Evolutionary conservation across 2,113 vertebrate species (phyloP).

Genomic region (Zapornia atra): DNA sequence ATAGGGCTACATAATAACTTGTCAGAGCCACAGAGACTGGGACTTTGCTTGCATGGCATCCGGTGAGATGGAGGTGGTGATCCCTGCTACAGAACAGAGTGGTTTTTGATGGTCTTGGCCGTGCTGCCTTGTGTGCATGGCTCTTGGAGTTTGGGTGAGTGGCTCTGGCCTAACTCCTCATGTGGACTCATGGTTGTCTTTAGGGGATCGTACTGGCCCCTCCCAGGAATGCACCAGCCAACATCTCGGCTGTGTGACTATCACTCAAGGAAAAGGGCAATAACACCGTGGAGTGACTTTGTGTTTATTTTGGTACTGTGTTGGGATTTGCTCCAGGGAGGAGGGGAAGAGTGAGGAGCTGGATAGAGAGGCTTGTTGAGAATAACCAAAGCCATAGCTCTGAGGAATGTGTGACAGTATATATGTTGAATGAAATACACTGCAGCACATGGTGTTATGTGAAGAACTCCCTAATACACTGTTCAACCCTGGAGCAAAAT

Average conservation of each 20-base stretch:
- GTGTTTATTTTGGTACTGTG: background rate
- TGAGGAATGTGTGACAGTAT: background rate
- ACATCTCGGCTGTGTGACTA: background rate
- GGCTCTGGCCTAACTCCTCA: background rate
- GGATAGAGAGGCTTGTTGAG: background rate
- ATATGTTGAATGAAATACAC: background rate
- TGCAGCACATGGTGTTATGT: background rate
- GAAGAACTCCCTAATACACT: background rate
- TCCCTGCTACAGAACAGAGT: rapidly evolving
- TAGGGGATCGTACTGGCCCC: background rate
- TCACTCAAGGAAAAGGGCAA: background rate
- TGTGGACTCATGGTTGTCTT: rapidly evolving
- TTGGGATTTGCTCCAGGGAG: background rate
- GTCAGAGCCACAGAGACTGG: background rate
- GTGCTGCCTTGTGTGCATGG: rapidly evolving
- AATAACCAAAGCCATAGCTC: background rate
- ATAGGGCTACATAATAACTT: background rate
- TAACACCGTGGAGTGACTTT: too few species aligned
- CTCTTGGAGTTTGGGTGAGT: rapidly evolving
- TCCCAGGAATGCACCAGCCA: background rate
- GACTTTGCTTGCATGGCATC: rapidly evolving
- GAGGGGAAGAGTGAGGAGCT: background rate
- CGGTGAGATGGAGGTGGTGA: background rate
- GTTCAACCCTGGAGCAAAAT: background rate
- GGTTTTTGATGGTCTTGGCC: background rate